These are phyloP conservation scores for Lissonota sp. DNA, from an alignment of 2,888 invertebrate species.

Conservation along the genomic window DNA sequence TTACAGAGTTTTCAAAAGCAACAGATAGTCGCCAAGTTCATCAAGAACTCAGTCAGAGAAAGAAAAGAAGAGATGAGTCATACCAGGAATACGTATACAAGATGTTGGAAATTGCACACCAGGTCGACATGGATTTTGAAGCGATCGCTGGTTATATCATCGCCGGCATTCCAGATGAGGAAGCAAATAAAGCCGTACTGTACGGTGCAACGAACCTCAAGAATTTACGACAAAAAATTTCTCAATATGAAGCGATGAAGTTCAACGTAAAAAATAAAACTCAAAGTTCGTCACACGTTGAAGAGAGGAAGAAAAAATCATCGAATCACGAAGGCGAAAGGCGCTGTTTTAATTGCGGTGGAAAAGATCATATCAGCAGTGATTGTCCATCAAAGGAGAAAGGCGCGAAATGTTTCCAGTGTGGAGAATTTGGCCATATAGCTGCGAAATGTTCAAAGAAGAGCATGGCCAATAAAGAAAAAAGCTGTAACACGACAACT, in stretches of 20 bases:
- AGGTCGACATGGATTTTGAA: neutral
- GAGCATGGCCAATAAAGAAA: neutral
- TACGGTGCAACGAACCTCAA: constrained; percentile 30
- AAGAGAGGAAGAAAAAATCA: neutral
- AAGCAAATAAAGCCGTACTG: constrained; percentile 47
- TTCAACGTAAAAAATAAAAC: constrained; percentile 3
- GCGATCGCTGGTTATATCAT: constrained; percentile 40
- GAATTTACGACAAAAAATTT: constrained; percentile 2
- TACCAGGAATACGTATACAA: constrained; percentile 36
- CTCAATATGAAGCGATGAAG: neutral
- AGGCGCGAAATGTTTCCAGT: constrained; percentile 42
- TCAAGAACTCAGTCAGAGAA: neutral
- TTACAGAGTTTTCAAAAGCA: neutral
- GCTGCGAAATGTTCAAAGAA: constrained; percentile 28
- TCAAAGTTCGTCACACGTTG: neutral
- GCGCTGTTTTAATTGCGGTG: constrained; percentile 39
- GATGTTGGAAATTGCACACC: constrained; percentile 29
- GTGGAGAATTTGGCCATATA: constrained; percentile 35
- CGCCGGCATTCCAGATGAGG: constrained; percentile 44
- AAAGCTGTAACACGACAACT: neutral
- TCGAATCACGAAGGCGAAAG: neutral
- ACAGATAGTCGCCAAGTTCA: constrained; percentile 20
- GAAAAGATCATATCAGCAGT: constrained; percentile 24
- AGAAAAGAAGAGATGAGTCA: constrained; percentile 24
- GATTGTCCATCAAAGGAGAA: constrained; percentile 35